Evolutionary conservation across 2,888 invertebrate genomes (phyloP).

Genomic region (Lingula anatina): DNA sequence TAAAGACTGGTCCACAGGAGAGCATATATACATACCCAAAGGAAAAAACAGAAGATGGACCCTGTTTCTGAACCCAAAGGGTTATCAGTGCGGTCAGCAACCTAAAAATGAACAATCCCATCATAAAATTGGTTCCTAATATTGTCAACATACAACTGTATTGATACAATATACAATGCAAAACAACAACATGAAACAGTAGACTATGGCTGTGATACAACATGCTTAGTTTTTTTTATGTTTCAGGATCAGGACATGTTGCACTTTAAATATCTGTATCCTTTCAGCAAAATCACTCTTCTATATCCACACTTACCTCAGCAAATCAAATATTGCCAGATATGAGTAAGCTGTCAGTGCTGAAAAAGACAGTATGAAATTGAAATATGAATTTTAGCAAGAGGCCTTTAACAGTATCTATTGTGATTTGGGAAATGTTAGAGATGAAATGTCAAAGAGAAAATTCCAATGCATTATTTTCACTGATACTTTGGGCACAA

Average conservation of each 20-base stretch:
- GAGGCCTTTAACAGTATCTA: not conserved
- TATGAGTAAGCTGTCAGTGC: constrained; percentile 51
- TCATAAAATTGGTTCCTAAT: not conserved
- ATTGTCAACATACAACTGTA: too few species aligned
- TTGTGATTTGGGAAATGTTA: not conserved
- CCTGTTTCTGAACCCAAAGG: constrained; percentile 49
- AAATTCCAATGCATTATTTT: too few species aligned
- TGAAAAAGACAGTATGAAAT: constrained; percentile 23
- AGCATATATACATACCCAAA: constrained; percentile 44
- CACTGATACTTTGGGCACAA: too few species aligned
- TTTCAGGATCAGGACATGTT: not conserved
- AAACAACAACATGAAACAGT: too few species aligned
- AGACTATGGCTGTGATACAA: too few species aligned
- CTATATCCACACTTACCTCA: constrained; percentile 35
- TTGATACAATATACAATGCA: too few species aligned
- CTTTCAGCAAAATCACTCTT: not conserved
- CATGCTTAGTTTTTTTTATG: not conserved
- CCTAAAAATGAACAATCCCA: constrained; percentile 18
- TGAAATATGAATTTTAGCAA: constrained; percentile 2
- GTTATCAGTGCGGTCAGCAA: constrained; percentile 47
- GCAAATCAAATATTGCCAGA: constrained; percentile 49
- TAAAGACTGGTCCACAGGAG: not conserved
- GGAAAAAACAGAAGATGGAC: constrained; percentile 44
- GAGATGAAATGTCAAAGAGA: too few species aligned
- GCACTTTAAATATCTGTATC: not conserved